Conservation (phyloP, 92 coral and sea anemone genomes). For the Desmophyllum pertusum region DNA sequence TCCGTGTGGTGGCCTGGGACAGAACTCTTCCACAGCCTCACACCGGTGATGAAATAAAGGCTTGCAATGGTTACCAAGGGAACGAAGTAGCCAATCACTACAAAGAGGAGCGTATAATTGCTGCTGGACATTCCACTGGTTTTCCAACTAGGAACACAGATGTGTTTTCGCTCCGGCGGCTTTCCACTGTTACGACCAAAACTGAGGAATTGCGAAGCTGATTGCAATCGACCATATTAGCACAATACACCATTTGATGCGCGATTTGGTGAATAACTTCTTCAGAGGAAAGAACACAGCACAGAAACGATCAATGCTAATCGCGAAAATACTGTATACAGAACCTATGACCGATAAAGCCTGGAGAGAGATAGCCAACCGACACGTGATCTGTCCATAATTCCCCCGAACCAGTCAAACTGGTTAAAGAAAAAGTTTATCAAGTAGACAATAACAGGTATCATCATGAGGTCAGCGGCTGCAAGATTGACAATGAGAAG, state of each 20-base stretch:
- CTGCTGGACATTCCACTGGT: constrained; percentile 52
- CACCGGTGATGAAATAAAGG: constrained; percentile 62
- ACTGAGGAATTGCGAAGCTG: constrained; percentile 63
- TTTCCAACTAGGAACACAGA: constrained; percentile 58
- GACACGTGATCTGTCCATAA: constrained; percentile 66
- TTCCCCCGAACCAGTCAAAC: constrained; percentile 81
- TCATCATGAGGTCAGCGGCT: constrained; percentile 78
- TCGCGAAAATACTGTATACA: constrained; percentile 68
- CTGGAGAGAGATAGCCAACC: constrained; percentile 52
- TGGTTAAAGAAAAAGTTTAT: constrained; percentile 55
- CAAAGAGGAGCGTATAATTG: constrained; percentile 49
- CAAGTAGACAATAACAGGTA: constrained; percentile 63
- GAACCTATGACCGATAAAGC: constrained; percentile 63
- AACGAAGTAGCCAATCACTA: constrained; percentile 48
- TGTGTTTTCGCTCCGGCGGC: constrained; percentile 25
- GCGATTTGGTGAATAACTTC: constrained; percentile 37
- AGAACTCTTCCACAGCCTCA: constrained; percentile 68
- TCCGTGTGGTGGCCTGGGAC: constrained; percentile 66
- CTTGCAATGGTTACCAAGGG: constrained; percentile 66
- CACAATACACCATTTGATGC: constrained; percentile 32
- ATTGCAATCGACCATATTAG: constrained; percentile 65
- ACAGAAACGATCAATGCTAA: constrained; percentile 75
- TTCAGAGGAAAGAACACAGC: constrained; percentile 70
- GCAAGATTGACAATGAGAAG: constrained; percentile 76
- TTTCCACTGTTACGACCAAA: constrained; percentile 43